Percentiles rank a stretch among this genome's conserved stretches.
Conservation (phyloP, 2,113 vertebrate species). For the Zapus hudsonius region DNA sequence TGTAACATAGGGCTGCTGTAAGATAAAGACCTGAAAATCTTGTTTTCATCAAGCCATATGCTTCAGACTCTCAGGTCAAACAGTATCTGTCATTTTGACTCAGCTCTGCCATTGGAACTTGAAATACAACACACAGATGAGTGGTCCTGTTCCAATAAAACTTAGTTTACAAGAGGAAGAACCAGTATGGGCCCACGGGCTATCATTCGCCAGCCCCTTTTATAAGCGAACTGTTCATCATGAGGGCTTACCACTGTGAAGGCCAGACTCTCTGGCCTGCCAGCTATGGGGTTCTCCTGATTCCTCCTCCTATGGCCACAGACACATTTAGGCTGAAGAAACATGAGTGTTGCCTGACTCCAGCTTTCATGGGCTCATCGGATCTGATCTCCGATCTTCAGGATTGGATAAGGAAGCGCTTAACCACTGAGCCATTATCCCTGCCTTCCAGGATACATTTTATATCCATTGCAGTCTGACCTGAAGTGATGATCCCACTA, state of each 20-base stretch:
- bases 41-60: background rate
- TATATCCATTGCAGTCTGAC: background rate
- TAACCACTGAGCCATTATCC: background rate
- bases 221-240: background rate
- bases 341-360: too few relatives aligned
- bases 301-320: too few relatives aligned
- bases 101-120: background rate
- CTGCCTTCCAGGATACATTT: background rate
- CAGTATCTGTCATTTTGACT: background rate
- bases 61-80: background rate
- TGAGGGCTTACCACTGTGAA: background rate
- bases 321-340: too few relatives aligned
- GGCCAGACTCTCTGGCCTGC: too few relatives aligned
- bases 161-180: background rate
- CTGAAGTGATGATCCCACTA: background rate
- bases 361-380: too few relatives aligned
- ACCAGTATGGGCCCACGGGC: background rate
- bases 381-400: too few relatives aligned
- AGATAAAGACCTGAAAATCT: background rate
- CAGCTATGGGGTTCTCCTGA: too few relatives aligned
- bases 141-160: background rate
- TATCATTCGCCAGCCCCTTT: background rate
- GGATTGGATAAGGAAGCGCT: too few relatives aligned
- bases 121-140: background rate
- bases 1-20: background rate